Conservation (phyloP, 1,140 invertebrate genomes). For the Heliconius eleuchia region DNA sequence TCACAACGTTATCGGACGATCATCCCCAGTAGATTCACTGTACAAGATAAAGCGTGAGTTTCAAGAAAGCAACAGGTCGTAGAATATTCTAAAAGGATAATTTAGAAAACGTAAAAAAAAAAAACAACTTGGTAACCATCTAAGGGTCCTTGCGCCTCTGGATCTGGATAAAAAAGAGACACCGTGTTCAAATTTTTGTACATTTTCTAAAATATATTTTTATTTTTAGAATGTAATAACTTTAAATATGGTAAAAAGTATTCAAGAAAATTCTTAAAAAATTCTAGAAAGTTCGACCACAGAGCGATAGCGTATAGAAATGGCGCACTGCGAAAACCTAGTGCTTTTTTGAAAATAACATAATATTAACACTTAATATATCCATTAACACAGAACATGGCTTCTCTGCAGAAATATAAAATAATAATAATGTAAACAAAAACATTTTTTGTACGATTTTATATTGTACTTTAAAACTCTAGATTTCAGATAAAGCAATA, state of each 20-base stretch:
- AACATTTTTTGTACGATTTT: too few species aligned
- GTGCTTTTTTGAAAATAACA: slow-evolving; percentile 66
- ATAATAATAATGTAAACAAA: background rate
- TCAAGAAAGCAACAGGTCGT: slow-evolving; percentile 71
- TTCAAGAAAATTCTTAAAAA: background rate
- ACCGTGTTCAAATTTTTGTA: too few species aligned
- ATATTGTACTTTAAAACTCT: too few species aligned
- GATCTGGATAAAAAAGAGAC: too few species aligned
- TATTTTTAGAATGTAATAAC: too few species aligned
- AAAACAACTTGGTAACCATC: too few species aligned
- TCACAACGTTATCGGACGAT: slow-evolving; percentile 76
- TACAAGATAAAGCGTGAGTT: slow-evolving; percentile 72
- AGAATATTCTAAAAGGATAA: background rate
- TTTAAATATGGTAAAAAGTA: too few species aligned
- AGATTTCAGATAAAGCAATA: too few species aligned
- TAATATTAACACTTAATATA: slow-evolving; percentile 49
- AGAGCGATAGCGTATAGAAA: slow-evolving; percentile 35
- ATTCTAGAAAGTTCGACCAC: slow-evolving; percentile 19
- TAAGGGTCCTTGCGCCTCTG: too few species aligned
- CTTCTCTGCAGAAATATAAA: slow-evolving; percentile 36
- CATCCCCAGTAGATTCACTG: slow-evolving; percentile 69
- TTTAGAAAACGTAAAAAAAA: background rate
- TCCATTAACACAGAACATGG: slow-evolving; percentile 75
- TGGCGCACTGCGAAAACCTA: slow-evolving; percentile 52
- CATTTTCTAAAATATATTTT: background rate